These are phyloP conservation scores for Chalcis sispes DNA, from an alignment of 2,888 invertebrate species.

Conservation along the genomic window DNA sequence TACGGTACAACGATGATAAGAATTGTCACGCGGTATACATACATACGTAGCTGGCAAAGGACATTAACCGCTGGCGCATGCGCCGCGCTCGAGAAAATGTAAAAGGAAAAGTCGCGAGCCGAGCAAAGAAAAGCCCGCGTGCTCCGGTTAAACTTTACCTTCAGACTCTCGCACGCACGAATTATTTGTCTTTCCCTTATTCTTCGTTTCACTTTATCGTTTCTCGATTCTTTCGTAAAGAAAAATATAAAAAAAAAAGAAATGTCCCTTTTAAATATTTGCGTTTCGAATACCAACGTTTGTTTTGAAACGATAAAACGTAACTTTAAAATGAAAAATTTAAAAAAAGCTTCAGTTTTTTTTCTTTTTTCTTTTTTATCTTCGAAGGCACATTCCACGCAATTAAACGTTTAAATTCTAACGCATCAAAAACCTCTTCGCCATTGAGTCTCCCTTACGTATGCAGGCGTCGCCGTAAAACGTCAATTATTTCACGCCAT, in stretches of 20 bases:
- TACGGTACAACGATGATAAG: conserved; percentile 21
- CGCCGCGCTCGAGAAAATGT: conserved; percentile 22
- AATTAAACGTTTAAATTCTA: no score
- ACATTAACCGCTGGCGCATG: conserved; percentile 26
- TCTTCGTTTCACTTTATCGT: neutral
- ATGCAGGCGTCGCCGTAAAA: conserved; percentile 20
- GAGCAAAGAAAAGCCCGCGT: conserved; percentile 18
- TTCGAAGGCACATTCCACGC: no score
- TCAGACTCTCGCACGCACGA: neutral
- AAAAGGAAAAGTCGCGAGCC: conserved; percentile 29
- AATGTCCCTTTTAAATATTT: no score
- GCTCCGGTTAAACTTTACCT: conserved; percentile 4
- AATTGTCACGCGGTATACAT: conserved; percentile 36
- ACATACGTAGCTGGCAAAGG: conserved; percentile 19
- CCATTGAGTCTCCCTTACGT: conserved; percentile 8
- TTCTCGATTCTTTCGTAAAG: neutral
- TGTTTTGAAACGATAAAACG: no score
- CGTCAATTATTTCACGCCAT: conserved; percentile 54
- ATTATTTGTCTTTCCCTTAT: neutral
- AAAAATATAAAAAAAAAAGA: no score
- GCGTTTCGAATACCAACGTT: no score
- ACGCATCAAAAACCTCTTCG: neutral
- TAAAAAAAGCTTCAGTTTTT: no score
- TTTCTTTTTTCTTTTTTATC: no score
- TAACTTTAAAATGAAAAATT: no score